Base-by-base conservation (phyloP, 2,113 vertebrate genomes). In the Euleptes europaea region DNA sequence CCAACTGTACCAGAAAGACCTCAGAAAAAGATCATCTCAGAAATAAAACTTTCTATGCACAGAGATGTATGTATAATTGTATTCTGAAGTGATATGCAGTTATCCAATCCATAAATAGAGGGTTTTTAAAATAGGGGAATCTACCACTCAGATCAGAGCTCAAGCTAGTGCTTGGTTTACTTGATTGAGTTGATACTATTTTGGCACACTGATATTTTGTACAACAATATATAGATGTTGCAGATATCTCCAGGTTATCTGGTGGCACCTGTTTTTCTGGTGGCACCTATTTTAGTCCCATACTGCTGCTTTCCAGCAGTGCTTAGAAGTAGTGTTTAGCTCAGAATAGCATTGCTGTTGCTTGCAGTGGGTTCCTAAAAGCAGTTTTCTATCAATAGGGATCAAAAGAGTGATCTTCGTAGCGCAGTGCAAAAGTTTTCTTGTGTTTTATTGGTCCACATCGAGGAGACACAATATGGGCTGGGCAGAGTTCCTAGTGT, bases 31-130 rank as follows among this genome's bases (percentile, higher is more conserved):
- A 82, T 6, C 65, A 38, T 81, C 70, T 84, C 2, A 42, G 23
- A 72, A 76, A 40, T 90, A 51, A 71, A 77, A 76, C 77, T 71
- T 88, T 28, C 47, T 92, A 1, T 69, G 26, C 80, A 71, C 83
- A 69, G 31, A 54, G 60, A 83, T 54, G 78, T 17, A 77, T 66
- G 28, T 78, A 28, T 89, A 40, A 80, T n/a, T 88, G 80, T 70
- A 66, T 83, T 71, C 92, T 84, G 81, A 33, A 47, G 80, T 78
- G 92, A 66, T 84, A 78, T n/a, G 80, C 65, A 82, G 60, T 88
- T 94, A 92, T 90, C 44, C 80, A 74, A 21, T 85, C 38, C 83
- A 90, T 92, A 89, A 80, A 72, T 79, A 40, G 82, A 78, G 88
- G n/a, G n/a, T 63, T 87, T 67, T 90, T 26, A 79, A 9, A 63